phyloP scores from a whole-genome alignment of 2,113 vertebrate genomes.

The Labrus mixtus region DNA sequence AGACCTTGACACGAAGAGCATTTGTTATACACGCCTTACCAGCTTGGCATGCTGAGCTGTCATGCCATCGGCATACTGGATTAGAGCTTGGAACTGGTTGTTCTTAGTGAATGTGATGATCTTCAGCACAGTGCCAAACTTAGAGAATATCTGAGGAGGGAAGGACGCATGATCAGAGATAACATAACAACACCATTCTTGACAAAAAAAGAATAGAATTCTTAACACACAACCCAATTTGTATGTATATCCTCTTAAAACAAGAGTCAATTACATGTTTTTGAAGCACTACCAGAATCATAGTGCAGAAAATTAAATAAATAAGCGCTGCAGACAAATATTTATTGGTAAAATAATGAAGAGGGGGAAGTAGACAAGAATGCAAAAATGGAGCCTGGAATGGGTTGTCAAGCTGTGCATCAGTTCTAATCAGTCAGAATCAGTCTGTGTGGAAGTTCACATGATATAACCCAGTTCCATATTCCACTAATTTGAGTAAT shows the following conservation, averaged over 20 bases:
- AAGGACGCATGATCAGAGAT: not conserved
- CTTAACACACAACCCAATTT: too few relatives aligned
- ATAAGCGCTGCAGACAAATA: not conserved
- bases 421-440: too few relatives aligned
- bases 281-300: not conserved
- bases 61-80: slow-evolving; percentile 93
- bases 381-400: not conserved
- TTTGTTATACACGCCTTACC: slow-evolving; percentile 78
- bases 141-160: slow-evolving; percentile 93
- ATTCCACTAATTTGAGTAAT: not conserved
- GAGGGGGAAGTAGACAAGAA: not conserved
- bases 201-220: not conserved
- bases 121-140: slow-evolving; percentile 96
- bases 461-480: not conserved
- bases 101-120: slow-evolving; percentile 99
- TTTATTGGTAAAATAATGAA: not conserved
- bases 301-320: not conserved
- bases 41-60: slow-evolving; percentile 95
- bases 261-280: not conserved
- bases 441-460: not conserved
- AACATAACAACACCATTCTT: not conserved
- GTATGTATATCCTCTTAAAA: not conserved
- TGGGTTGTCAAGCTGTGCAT: not conserved
- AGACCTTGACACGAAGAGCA: not conserved
- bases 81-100: slow-evolving; percentile 95